phyloP scores from a whole-genome alignment of 92 coral and sea anemone genomes.

The Bergia sp. region DNA sequence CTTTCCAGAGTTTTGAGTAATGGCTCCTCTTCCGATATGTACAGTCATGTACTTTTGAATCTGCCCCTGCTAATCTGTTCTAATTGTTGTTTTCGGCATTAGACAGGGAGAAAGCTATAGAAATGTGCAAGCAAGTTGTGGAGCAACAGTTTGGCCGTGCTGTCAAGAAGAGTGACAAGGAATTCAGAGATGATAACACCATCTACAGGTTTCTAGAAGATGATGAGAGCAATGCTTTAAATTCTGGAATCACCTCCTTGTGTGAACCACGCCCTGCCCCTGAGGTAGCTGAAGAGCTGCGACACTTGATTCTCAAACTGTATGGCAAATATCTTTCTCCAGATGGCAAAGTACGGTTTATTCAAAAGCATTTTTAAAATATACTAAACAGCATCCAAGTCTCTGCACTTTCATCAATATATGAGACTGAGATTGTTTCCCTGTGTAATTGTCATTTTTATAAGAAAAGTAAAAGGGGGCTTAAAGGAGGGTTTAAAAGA shows the following conservation, averaged over 20 bases:
- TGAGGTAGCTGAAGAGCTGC: slow-evolving; percentile 86
- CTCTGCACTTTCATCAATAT: too few relatives aligned
- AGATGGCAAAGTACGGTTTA: slow-evolving; percentile 86
- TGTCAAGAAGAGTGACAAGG: slow-evolving; percentile 67
- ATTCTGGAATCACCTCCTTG: slow-evolving; percentile 86
- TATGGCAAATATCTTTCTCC: slow-evolving; percentile 77
- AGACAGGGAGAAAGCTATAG: slow-evolving; percentile 87
- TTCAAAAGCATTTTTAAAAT: too few relatives aligned
- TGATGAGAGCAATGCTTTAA: slow-evolving; percentile 93
- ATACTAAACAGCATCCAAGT: too few relatives aligned
- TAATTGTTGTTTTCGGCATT: neutral
- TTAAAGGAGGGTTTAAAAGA: neutral
- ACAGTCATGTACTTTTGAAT: too few relatives aligned
- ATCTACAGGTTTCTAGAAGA: slow-evolving; percentile 89
- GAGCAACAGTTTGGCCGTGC: slow-evolving; percentile 88
- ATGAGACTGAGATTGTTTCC: too few relatives aligned
- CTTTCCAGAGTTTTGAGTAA: too few relatives aligned
- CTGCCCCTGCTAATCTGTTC: too few relatives aligned
- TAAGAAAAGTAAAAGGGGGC: neutral
- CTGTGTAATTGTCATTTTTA: too few relatives aligned
- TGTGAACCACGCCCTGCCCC: slow-evolving; percentile 98
- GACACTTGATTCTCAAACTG: slow-evolving; percentile 78
- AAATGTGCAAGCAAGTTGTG: slow-evolving; percentile 84
- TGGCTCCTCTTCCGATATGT: too few relatives aligned
- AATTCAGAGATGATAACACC: slow-evolving; percentile 80